Conservation (phyloP, 92 coral and sea anemone species). For the Zoanthus gigantus region DNA sequence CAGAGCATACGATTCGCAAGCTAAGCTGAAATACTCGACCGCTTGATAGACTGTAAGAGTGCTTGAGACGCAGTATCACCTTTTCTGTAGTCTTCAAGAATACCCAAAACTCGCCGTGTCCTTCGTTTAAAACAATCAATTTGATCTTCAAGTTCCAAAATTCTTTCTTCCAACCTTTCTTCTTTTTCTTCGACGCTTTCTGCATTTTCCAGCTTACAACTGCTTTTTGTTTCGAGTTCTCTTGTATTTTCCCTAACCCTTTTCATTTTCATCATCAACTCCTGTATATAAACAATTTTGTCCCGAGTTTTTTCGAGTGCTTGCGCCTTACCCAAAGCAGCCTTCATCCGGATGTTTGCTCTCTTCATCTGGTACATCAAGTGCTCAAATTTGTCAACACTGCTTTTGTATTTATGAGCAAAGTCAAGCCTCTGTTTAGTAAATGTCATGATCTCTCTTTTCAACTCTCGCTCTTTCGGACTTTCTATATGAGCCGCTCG, state of each 20-base stretch:
- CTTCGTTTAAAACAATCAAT: slow-evolving; percentile 52
- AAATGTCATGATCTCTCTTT: slow-evolving; percentile 33
- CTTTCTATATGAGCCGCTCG: slow-evolving; percentile 1
- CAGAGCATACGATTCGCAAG: no score
- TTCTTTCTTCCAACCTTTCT: slow-evolving; percentile 48
- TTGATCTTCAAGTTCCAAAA: slow-evolving; percentile 68
- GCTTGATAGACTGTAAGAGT: neutral
- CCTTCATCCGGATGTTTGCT: slow-evolving; percentile 18
- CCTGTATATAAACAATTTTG: slow-evolving; percentile 2
- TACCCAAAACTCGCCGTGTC: slow-evolving; percentile 33
- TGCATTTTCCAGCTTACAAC: slow-evolving; percentile 37
- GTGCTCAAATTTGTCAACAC: slow-evolving; percentile 53
- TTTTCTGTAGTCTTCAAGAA: slow-evolving; percentile 45
- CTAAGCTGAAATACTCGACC: neutral
- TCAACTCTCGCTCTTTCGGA: slow-evolving; percentile 26
- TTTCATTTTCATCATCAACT: slow-evolving; percentile 21
- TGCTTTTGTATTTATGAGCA: slow-evolving; percentile 34
- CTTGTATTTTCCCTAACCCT: neutral
- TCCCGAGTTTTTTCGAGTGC: slow-evolving; percentile 26
- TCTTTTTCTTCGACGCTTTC: slow-evolving; percentile 54
- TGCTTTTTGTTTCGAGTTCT: slow-evolving; percentile 1
- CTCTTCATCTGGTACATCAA: slow-evolving; percentile 28
- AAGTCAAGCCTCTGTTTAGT: slow-evolving; percentile 48
- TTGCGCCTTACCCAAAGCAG: slow-evolving; percentile 25
- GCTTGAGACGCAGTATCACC: slow-evolving; percentile 29